phyloP scores from a whole-genome alignment of 2,797 vertebrate genomes.

The Vespertilio murinus region DNA sequence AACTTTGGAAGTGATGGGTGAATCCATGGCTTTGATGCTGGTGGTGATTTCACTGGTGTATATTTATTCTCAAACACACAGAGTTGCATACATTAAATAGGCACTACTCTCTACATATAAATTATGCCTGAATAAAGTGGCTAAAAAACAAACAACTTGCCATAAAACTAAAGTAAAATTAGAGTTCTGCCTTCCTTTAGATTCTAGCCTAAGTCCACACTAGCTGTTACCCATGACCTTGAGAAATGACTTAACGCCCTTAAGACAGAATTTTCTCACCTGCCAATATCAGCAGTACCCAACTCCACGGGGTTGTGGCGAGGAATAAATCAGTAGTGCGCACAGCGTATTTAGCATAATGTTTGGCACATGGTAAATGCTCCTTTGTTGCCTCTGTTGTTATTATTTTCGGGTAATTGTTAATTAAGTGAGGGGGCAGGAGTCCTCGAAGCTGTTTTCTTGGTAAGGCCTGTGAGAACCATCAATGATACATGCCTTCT shows the following conservation, averaged over 20 bases:
- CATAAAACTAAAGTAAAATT: neutral
- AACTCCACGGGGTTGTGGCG: neutral
- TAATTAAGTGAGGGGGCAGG: neutral
- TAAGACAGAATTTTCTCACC: neutral
- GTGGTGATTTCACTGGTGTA: neutral
- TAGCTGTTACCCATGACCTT: neutral
- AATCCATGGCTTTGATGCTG: neutral
- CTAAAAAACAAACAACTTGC: neutral
- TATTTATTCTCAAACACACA: neutral
- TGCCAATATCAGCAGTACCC: neutral
- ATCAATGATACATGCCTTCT: neutral
- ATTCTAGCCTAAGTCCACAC: neutral
- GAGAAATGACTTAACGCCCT: neutral
- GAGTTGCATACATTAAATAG: neutral
- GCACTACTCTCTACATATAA: neutral
- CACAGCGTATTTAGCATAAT: neutral
- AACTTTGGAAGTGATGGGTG: neutral
- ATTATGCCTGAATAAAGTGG: neutral
- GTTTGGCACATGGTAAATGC: neutral
- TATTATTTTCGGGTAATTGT: conserved; percentile 19
- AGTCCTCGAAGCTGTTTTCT: neutral
- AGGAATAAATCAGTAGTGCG: neutral
- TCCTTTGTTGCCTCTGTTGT: neutral
- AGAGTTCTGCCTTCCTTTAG: conserved; percentile 15
- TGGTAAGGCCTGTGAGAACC: neutral